These are phyloP conservation scores for Caenorhabditis tropicalis DNA, from an alignment of 1,140 invertebrate genomes.

Conservation along the genomic window DNA sequence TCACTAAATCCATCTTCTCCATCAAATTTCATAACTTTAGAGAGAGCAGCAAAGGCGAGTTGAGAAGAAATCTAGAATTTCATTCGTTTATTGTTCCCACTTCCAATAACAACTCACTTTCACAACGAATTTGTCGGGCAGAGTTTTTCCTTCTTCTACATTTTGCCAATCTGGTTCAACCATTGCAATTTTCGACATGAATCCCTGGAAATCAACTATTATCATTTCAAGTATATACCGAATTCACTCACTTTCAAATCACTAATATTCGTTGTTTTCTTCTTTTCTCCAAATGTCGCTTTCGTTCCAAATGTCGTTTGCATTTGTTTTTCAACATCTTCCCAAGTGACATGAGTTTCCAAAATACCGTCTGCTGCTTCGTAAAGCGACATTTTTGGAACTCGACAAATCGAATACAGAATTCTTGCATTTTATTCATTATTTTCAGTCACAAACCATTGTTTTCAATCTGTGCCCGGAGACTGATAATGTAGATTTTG, in stretches of 20 bases:
- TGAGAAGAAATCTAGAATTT: conserved; percentile 17
- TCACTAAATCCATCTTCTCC: conserved; percentile 5
- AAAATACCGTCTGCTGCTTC: conserved; percentile 36
- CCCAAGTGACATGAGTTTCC: conserved; percentile 46
- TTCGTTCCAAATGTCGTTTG: neutral
- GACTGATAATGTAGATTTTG: too few relatives aligned
- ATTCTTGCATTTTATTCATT: too few relatives aligned
- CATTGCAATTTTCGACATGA: conserved; percentile 21
- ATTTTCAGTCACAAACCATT: too few relatives aligned
- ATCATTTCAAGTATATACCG: neutral
- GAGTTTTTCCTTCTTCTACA: neutral
- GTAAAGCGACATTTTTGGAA: conserved; percentile 5
- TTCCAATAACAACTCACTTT: neutral
- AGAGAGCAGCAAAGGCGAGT: neutral
- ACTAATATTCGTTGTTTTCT: conserved; percentile 14
- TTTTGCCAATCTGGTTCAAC: conserved; percentile 34
- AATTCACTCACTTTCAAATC: conserved; percentile 19
- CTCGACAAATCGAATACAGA: too few relatives aligned
- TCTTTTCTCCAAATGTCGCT: conserved; percentile 17
- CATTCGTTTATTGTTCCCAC: neutral
- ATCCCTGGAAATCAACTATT: conserved; percentile 36
- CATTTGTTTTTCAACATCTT: conserved; percentile 13
- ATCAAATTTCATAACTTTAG: neutral
- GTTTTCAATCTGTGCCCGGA: too few relatives aligned
- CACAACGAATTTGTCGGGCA: conserved; percentile 8